phyloP scores from a whole-genome alignment of 2,888 invertebrate genomes.

The Cryptocephalus primarius region DNA sequence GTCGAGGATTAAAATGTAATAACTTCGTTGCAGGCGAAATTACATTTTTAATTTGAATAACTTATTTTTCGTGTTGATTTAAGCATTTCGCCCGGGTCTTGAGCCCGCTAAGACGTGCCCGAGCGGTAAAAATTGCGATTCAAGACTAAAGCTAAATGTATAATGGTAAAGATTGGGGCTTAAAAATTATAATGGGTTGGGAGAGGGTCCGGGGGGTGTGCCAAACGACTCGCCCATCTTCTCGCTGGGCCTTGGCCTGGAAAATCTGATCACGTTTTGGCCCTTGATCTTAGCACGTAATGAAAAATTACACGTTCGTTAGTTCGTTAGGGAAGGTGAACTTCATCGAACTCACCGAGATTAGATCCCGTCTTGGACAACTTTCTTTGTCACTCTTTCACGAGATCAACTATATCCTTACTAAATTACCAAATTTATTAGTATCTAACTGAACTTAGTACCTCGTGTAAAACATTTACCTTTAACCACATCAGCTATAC shows the following conservation, averaged over 20 bases:
- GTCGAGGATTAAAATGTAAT: conserved; percentile 41
- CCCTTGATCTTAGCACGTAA: conserved; percentile 56
- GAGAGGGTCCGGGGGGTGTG: conserved; percentile 7
- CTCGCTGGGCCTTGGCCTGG: conserved; percentile 11
- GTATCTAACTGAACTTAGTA: too few relatives aligned
- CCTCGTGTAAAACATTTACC: too few relatives aligned
- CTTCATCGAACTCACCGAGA: conserved; percentile 3
- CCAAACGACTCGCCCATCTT: conserved; percentile 8
- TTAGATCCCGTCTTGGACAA: too few relatives aligned
- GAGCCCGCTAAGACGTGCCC: conserved; percentile 52
- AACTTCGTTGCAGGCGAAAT: conserved; percentile 40
- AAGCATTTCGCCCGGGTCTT: conserved; percentile 46
- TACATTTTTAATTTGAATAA: conserved; percentile 65
- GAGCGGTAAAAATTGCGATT: conserved; percentile 62
- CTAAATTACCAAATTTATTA: too few relatives aligned
- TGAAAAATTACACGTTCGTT: conserved; percentile 50
- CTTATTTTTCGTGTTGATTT: conserved; percentile 64
- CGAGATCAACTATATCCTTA: too few relatives aligned
- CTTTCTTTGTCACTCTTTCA: too few relatives aligned
- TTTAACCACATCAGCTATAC: too few relatives aligned
- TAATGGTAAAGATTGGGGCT: conserved; percentile 63
- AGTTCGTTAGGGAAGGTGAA: conserved; percentile 11
- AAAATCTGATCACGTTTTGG: conserved; percentile 39
- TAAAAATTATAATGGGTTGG: conserved; percentile 58
- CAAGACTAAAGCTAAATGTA: conserved; percentile 60